Evolutionary conservation across 23 tunicate species (phyloP).

Genomic region (Phallusia fumigata): DNA sequence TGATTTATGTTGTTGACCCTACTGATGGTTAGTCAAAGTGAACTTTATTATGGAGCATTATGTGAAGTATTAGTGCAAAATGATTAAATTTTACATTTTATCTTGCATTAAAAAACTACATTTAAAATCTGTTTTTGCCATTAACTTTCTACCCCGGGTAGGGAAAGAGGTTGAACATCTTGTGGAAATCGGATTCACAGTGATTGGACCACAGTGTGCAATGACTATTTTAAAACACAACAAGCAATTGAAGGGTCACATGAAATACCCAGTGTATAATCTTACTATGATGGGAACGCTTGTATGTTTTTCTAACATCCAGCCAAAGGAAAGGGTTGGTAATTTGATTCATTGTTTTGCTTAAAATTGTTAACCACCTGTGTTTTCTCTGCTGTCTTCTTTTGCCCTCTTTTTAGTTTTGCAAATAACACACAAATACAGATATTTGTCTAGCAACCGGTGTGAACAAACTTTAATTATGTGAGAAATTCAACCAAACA

Average conservation of each 20-base stretch:
- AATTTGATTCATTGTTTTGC: too few relatives aligned
- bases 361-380: too few relatives aligned
- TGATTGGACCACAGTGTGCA: constrained; percentile 82
- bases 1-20: constrained; percentile 80
- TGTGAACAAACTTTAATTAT: too few relatives aligned
- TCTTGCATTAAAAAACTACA: too few relatives aligned
- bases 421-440: too few relatives aligned
- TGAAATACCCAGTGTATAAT: constrained; percentile 68
- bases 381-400: too few relatives aligned
- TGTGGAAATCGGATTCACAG: constrained; percentile 54
- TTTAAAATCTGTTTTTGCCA: too few relatives aligned
- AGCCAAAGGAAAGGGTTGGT: constrained; percentile 55
- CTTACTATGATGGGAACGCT: constrained; percentile 64
- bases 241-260: constrained; percentile 31
- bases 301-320: constrained; percentile 78
- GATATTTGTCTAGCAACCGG: too few relatives aligned
- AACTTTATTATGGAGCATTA: neutral
- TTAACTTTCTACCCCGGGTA: neutral
- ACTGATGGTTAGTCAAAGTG: constrained; percentile 29
- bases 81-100: too few relatives aligned
- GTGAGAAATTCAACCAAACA: too few relatives aligned
- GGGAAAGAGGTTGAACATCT: constrained; percentile 53
- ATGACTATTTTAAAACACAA: constrained; percentile 70
- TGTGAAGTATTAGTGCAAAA: neutral
- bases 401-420: too few relatives aligned